Base-by-base conservation (phyloP, 2,113 vertebrate genomes). In the Electrona antarctica region DNA sequence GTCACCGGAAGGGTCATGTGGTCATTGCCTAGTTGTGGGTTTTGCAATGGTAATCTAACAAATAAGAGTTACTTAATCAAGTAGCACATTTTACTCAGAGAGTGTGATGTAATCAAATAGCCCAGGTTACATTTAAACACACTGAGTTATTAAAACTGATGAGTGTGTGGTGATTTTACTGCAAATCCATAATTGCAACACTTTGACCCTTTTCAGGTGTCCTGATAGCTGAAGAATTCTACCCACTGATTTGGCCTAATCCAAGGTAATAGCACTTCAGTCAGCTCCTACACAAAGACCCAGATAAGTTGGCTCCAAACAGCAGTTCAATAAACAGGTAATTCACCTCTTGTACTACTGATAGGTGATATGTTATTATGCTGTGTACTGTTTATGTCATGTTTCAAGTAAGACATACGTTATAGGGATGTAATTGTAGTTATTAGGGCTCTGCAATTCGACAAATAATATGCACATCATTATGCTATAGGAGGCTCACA, bases 201-300 rank as follows among this genome's bases (percentile, higher is more conserved):
- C 12, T 14, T 87, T 65, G 78, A 5, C 78, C 74, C 81, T 84
- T 91, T 69, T 12, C 88, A 93, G 93, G 89, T 83, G 73, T 89
- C 83, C 80, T 86, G 78, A 88, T 80, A 85, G 60, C 73, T 69
- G 66, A 68, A 79, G 49, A 80, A 66, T 75, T 77, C 75, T 85
- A 51, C 77, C 69, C 69, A 56, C 21, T 64, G 45, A 51, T 15
- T 56, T 69, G 48, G 11, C n/a, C 68, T 52, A 49, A 50, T 64
- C 54, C 54, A 80, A 80, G 71, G 63, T 75, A 71, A 76, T 56
- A 79, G 54, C 72, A 77, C 77, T 73, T 66, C 57, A 69, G 49
- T 69, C 51, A 84, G 60, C 76, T 41, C 70, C 77, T 63, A 55
- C 70, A 13, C 62, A 67, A 83, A 76, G 64, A 69, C 73, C 77